These are phyloP conservation scores for Nomada fucata DNA, from an alignment of 2,888 invertebrate species.

Conservation along the genomic window DNA sequence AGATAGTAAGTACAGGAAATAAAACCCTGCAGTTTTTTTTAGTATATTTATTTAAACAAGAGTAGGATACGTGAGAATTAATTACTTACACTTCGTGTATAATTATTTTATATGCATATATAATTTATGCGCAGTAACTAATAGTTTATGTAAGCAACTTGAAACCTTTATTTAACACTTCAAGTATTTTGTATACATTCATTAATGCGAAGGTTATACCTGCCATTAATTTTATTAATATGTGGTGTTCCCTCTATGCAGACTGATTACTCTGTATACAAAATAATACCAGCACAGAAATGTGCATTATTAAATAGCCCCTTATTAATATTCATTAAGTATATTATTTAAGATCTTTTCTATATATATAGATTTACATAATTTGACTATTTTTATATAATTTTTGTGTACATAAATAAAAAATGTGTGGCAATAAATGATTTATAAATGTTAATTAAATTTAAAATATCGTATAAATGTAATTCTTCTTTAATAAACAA, in stretches of 20 bases:
- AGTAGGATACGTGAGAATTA: constrained; percentile 5
- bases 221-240: background rate
- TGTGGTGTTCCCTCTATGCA: constrained; percentile 20
- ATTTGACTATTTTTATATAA: constrained; percentile 78
- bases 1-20: background rate
- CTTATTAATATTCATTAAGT: constrained; percentile 49
- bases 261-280: constrained; percentile 75
- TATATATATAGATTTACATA: constrained; percentile 56
- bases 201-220: constrained; percentile 28
- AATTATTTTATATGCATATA: background rate
- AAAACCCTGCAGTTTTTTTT: background rate
- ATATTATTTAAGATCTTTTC: constrained; percentile 70
- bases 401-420: constrained; percentile 75
- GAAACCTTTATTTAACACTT: constrained; percentile 8
- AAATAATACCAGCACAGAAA: constrained; percentile 65
- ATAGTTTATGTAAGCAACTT: background rate
- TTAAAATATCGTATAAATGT: constrained; percentile 51
- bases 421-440: constrained; percentile 66
- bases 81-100: constrained; percentile 2
- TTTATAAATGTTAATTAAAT: constrained; percentile 68
- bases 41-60: background rate
- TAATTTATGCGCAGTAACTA: constrained; percentile 5
- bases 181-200: constrained; percentile 3
- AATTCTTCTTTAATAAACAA: constrained; percentile 22
- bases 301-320: constrained; percentile 34